Conservation (phyloP, 2,888 invertebrate genomes). For the Oscheius sp. region DNA sequence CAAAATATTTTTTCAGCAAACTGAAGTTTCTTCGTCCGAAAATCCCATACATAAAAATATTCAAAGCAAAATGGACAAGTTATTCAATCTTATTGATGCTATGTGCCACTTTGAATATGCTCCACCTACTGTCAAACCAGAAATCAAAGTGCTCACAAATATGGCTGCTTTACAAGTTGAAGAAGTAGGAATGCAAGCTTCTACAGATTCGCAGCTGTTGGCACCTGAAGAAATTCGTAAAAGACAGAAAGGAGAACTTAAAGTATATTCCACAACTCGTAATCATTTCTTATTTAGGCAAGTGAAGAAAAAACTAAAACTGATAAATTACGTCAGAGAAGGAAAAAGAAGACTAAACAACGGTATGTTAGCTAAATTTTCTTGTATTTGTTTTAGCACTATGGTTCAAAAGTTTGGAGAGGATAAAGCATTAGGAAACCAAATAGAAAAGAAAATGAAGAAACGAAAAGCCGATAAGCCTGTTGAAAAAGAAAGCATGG, state of each 20-base stretch:
- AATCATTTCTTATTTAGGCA: conserved; percentile 68
- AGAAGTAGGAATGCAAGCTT: conserved; percentile 89
- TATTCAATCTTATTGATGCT: conserved; percentile 89
- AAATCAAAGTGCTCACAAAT: conserved; percentile 88
- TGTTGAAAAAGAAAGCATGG: conserved; percentile 24
- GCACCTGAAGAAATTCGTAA: conserved; percentile 64
- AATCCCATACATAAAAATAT: conserved; percentile 84
- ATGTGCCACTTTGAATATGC: conserved; percentile 92
- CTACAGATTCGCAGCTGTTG: conserved; percentile 57
- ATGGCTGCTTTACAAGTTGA: conserved; percentile 90
- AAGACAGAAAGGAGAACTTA: conserved; percentile 73
- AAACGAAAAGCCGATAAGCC: conserved; percentile 39
- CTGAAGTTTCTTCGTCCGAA: conserved; percentile 71
- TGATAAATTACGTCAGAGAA: conserved; percentile 86
- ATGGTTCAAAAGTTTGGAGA: conserved; percentile 46
- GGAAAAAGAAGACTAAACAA: conserved; percentile 85
- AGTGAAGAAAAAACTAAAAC: conserved; percentile 84
- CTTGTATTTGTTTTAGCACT: conserved; percentile 16
- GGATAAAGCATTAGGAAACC: conserved; percentile 40
- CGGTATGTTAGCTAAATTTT: conserved; percentile 74
- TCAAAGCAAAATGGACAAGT: conserved; percentile 78
- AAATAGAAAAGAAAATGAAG: conserved; percentile 35
- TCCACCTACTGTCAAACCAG: conserved; percentile 79
- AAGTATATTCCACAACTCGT: conserved; percentile 69
- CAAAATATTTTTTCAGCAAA: conserved; percentile 3